Evolutionary conservation across 2,888 invertebrate species (phyloP).

Genomic region (Dynastes maya): DNA sequence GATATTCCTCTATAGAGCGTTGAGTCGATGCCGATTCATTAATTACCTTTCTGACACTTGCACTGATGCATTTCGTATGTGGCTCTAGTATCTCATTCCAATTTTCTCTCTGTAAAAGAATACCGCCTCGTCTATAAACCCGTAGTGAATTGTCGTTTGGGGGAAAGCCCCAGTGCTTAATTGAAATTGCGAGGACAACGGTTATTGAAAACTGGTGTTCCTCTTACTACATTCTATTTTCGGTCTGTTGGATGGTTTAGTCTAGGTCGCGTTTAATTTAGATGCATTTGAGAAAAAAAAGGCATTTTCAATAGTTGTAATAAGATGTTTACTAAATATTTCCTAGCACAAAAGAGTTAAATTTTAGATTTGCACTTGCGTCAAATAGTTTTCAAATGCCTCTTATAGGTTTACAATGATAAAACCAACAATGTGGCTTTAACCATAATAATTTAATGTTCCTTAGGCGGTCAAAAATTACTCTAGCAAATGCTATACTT

Average conservation of each 20-base stretch:
- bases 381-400: too few species aligned
- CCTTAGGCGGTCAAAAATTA: too few species aligned
- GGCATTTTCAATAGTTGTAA: too few species aligned
- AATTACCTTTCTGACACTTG: slow-evolving; percentile 33
- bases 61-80: slow-evolving; percentile 5
- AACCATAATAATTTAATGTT: too few species aligned
- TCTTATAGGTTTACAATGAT: too few species aligned
- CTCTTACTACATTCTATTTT: slow-evolving; percentile 12
- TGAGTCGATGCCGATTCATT: slow-evolving; percentile 17
- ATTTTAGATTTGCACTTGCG: too few species aligned
- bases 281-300: background rate
- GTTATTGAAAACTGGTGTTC: slow-evolving; percentile 26
- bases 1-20: slow-evolving; percentile 29
- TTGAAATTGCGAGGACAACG: slow-evolving; percentile 12
- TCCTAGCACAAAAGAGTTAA: too few species aligned
- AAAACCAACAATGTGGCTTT: too few species aligned
- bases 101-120: slow-evolving; percentile 19
- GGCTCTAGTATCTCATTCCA: slow-evolving; percentile 9
- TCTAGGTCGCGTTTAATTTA: slow-evolving; percentile 7
- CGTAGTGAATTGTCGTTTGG: slow-evolving; percentile 2
- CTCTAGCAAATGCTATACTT: too few species aligned
- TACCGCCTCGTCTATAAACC: background rate
- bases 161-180: slow-evolving; percentile 15
- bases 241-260: background rate
- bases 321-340: too few species aligned